These are phyloP conservation scores for Ivindomyrus marchei DNA, from an alignment of 2,113 vertebrate species.

Conservation along the genomic window DNA sequence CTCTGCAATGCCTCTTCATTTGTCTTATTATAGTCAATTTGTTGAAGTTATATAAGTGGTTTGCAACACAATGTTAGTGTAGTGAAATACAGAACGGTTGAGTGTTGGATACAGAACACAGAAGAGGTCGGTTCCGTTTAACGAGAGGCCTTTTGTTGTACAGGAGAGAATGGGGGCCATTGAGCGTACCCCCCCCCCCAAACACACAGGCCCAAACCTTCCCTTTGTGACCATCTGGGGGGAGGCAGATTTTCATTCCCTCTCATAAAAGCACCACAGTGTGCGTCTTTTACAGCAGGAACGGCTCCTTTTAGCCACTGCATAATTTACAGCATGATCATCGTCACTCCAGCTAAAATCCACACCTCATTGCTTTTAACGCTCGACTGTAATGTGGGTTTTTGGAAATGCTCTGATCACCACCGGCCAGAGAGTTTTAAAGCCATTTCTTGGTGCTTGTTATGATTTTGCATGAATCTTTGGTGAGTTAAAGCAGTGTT, in stretches of 20 bases:
- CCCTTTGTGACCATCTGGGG: conserved; percentile 16
- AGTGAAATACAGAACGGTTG: background rate
- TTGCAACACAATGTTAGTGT: background rate
- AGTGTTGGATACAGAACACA: background rate
- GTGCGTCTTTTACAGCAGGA: background rate
- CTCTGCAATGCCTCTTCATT: background rate
- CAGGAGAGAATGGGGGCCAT: background rate
- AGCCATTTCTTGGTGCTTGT: background rate
- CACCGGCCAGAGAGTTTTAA: background rate
- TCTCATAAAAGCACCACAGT: conserved; percentile 10
- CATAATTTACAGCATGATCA: background rate
- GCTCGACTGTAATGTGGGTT: background rate
- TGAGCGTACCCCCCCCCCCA: background rate
- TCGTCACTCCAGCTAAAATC: background rate
- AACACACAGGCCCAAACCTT: background rate
- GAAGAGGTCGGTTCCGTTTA: background rate
- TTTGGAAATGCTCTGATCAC: background rate
- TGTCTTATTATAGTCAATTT: background rate
- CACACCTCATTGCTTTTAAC: background rate
- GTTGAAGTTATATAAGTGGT: background rate
- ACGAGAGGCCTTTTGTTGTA: conserved; percentile 2
- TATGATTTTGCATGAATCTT: background rate
- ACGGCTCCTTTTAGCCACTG: background rate
- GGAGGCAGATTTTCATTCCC: background rate
- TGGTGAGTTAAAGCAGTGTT: background rate